Evolutionary conservation across 2,113 vertebrate species (phyloP), one percentile per base, ranked within the genome.

Genomic region (Prinia subflava): DNA sequence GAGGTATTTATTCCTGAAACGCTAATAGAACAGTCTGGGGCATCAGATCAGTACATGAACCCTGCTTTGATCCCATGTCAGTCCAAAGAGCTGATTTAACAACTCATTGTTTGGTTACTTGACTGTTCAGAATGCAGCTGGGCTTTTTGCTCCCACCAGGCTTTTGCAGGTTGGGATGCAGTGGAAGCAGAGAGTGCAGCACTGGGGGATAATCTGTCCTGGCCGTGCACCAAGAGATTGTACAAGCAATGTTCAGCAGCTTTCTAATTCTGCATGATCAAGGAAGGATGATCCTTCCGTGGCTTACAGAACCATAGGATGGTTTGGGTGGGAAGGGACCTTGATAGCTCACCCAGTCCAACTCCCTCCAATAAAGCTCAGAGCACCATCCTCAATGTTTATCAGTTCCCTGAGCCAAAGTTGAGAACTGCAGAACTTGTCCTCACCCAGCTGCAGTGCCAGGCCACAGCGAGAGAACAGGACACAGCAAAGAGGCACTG

Each of bases 1-100:
- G 90, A 78, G 83, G 71, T 76, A 94, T 97, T 97, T 97, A 90
- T 92, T 92, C 95, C 85, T 80, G 86, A 96, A 94, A 90, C 5
- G 16, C 78, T 94, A 96, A 89, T 67, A 87, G 91, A 94, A 95
- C 53, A 95, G 92, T 94, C 91, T 68, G 87, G 92, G 73, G 44
- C 55, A 3, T 82, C 81, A 59, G 68, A 83, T 82, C 84, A 83
- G 70, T 93, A 75, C 64, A 70, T 71, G 83, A 87, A 82, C 84
- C 90, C 89, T 86, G 75, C 70, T 81, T 93, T 95, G 90, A 93
- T 95, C 75, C 83, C 86, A 52, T 23, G 87, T 67, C 13, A 28
- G 81, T 79, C 57, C 86, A 97, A 92, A 91, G 75, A 90, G 92
- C 86, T 95, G 95, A 96, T 97, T 87, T 80, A 89, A 92, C 94